Conservation (phyloP, 2,888 invertebrate genomes). For the Cremastinae sp. region DNA sequence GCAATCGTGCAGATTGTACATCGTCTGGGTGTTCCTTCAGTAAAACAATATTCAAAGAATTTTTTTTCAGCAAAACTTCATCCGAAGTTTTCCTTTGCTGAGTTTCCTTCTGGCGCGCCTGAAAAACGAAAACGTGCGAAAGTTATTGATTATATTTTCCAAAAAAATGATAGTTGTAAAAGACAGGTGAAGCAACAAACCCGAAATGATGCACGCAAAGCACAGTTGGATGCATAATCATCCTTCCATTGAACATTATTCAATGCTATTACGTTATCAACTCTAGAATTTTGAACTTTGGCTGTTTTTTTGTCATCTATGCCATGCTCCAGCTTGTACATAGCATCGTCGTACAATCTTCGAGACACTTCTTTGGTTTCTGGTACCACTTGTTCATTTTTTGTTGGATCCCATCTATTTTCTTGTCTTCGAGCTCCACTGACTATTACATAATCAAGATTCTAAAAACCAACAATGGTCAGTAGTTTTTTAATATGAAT, state of each 20-base stretch:
- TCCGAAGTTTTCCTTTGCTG: constrained; percentile 87
- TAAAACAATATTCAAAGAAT: constrained; percentile 89
- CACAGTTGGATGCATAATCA: constrained; percentile 94
- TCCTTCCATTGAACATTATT: constrained; percentile 94
- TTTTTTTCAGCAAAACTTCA: constrained; percentile 86
- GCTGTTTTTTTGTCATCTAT: constrained; percentile 88
- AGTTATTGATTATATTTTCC: not conserved
- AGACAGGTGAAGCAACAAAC: constrained; percentile 81
- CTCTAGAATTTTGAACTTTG: constrained; percentile 86
- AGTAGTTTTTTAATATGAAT: not conserved
- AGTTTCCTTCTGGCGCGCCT: constrained; percentile 89
- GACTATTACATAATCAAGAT: constrained; percentile 97
- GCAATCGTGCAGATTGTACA: constrained; percentile 88
- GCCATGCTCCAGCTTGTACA: constrained; percentile 98
- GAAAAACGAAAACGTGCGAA: too few species aligned
- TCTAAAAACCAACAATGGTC: constrained; percentile 83
- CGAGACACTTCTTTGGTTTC: constrained; percentile 96
- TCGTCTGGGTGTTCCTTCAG: constrained; percentile 92
- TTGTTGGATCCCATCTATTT: constrained; percentile 98
- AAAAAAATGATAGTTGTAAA: constrained; percentile 1
- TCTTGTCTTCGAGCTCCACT: constrained; percentile 98
- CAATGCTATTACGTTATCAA: constrained; percentile 89
- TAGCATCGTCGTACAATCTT: constrained; percentile 95
- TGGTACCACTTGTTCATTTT: constrained; percentile 96
- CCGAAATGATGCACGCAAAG: constrained; percentile 91